Conservation (phyloP, 2,888 invertebrate species). For the Drosophila pegasa region DNA sequence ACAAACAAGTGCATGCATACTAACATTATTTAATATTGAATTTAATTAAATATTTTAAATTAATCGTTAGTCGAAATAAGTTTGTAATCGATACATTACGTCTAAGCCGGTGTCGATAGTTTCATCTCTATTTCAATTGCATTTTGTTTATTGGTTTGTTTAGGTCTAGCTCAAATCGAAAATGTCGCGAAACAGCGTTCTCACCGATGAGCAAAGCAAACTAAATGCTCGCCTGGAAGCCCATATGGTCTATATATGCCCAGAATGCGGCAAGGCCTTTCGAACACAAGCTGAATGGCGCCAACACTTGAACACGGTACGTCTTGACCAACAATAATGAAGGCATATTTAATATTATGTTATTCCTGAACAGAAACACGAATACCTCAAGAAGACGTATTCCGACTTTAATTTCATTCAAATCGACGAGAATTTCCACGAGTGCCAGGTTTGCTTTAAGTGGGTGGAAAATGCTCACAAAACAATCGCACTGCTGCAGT, state of each 20-base stretch:
- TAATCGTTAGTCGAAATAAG: not conserved
- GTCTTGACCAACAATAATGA: not conserved
- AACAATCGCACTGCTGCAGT: constrained; percentile 78
- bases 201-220: constrained; percentile 62
- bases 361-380: constrained; percentile 57
- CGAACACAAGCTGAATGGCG: constrained; percentile 79
- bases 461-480: constrained; percentile 79
- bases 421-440: constrained; percentile 74
- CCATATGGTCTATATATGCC: constrained; percentile 81
- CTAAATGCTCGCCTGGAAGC: constrained; percentile 71
- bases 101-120: not conserved
- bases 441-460: constrained; percentile 77
- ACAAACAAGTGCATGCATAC: not conserved
- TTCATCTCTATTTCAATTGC: constrained; percentile 1
- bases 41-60: not conserved
- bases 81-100: not conserved
- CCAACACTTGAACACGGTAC: constrained; percentile 70
- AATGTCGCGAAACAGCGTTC: constrained; percentile 53
- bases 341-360: not conserved
- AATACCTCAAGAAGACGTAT: constrained; percentile 71
- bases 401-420: constrained; percentile 76
- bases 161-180: not conserved
- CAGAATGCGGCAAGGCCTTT: constrained; percentile 78
- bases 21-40: not conserved
- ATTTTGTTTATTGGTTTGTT: constrained; percentile 1